phyloP scores from a whole-genome alignment of 2,113 vertebrate genomes.

The Nesogale talazaci region DNA sequence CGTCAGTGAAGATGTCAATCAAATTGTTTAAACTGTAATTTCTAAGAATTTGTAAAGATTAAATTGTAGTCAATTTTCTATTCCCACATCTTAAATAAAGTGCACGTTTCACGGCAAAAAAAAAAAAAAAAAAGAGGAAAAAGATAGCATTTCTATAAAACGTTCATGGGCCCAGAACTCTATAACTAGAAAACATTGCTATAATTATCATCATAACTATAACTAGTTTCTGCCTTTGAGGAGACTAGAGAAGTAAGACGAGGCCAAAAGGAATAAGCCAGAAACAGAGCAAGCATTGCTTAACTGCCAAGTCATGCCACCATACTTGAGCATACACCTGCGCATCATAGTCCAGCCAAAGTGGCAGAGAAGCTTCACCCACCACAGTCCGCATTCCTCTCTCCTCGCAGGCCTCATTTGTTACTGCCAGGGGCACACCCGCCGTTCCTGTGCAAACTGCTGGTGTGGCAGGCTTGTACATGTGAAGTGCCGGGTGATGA shows the following conservation, averaged over 20 bases:
- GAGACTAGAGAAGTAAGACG: neutral
- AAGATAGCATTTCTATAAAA: neutral
- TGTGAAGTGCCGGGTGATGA: neutral
- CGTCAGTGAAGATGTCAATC: conserved; percentile 26
- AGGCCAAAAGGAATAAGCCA: neutral
- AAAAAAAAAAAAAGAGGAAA: no score
- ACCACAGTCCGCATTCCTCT: neutral
- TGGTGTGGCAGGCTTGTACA: neutral
- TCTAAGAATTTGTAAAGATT: conserved; percentile 17
- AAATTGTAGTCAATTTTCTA: conserved; percentile 9
- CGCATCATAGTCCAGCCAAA: neutral
- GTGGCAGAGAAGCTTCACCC: neutral
- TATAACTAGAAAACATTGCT: neutral
- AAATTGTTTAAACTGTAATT: conserved; percentile 32
- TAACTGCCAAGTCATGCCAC: neutral
- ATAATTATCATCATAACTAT: neutral
- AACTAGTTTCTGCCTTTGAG: neutral
- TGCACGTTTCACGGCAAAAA: neutral
- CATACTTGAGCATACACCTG: neutral
- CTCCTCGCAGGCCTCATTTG: neutral
- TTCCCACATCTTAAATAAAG: neutral
- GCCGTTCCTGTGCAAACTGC: neutral
- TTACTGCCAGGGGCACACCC: neutral
- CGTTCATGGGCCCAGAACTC: neutral
- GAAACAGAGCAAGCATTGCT: neutral